Evolutionary conservation across 2,797 vertebrate genomes (phyloP).

Genomic region (Enteromius paludinosus): DNA sequence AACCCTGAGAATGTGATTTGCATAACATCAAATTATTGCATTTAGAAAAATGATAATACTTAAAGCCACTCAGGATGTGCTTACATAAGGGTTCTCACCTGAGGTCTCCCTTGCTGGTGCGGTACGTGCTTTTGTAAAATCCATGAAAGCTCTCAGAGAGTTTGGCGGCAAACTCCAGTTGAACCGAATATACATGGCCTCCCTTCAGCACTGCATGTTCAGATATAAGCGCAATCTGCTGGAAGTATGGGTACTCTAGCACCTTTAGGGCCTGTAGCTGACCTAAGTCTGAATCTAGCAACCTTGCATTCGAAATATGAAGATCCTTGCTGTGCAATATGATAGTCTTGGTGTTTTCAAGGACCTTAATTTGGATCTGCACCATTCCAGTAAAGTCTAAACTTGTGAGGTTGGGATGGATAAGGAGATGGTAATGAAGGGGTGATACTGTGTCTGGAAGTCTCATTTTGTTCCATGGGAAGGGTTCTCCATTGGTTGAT

Average conservation of each 20-base stretch:
- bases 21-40: background rate
- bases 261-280: slow-evolving; percentile 64
- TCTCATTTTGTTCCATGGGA: slow-evolving; percentile 86
- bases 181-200: slow-evolving; percentile 77
- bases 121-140: slow-evolving; percentile 92
- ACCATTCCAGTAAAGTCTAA: slow-evolving; percentile 79
- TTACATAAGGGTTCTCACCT: slow-evolving; percentile 73
- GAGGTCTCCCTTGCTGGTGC: slow-evolving; percentile 80
- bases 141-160: slow-evolving; percentile 87
- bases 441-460: slow-evolving; percentile 81
- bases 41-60: background rate
- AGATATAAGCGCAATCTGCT: slow-evolving; percentile 84
- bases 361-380: slow-evolving; percentile 78
- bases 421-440: slow-evolving; percentile 82
- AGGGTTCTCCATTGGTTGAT: slow-evolving; percentile 72
- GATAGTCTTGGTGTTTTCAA: slow-evolving; percentile 73
- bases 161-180: slow-evolving; percentile 81
- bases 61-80: background rate
- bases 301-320: slow-evolving; percentile 70
- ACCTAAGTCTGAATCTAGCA: slow-evolving; percentile 66
- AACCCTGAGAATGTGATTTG: slow-evolving; percentile 68
- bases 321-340: slow-evolving; percentile 85
- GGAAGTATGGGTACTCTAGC: slow-evolving; percentile 77
- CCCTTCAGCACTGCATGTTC: slow-evolving; percentile 69
- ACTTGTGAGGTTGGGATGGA: slow-evolving; percentile 90